Evolutionary conservation across 2,888 invertebrate genomes (phyloP), one percentile per base, ranked within the genome.

Genomic region (Caprella mutica): DNA sequence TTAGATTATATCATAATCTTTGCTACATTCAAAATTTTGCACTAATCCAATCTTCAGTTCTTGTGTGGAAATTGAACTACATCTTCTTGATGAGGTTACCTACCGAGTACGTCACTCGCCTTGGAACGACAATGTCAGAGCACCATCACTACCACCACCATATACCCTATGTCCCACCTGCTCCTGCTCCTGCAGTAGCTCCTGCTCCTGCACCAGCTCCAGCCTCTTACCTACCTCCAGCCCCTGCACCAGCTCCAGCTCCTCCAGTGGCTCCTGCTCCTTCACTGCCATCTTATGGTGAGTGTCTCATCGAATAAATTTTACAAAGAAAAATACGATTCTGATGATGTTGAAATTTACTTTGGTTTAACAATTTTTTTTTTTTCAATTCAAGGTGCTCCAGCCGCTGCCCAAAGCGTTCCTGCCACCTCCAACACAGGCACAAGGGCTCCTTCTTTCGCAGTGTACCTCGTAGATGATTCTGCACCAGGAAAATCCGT

Each of bases 61-160:
- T 48, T 27, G n/a, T 6, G 5, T 12, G 17, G 29, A 3, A 12
- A 5, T 8, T 48, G 29, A 27, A 48, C 5, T 48, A 48, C 30
- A 17, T 6, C 5, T 48, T 48, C 48, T 27, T 48, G 9, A 27
- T 48, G 29, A 27, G 17, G n/a, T 23, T 48, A 19, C 48, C 48
- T 6, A 48, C 24, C n/a, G 17, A 48, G 27, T 17, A 3, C 4
- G 48, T 48, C 4, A n/a, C 30, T n/a, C 30, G 30, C 48, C 24
- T 48, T 30, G 48, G 48, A 27, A 48, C 30, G 48, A 23, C 29
- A n/a, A 21, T 17, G 29, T 14, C 19, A 12, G 48, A 48, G 12
- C 48, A 48, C 17, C 48, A 48, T 29, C 48, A 48, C 30, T 48
- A 48, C 48, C 30, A 48, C 19, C 48, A 48, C 30, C 48, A 48